These are phyloP conservation scores for Peromyscus californicus DNA, from an alignment of 2,113 vertebrate species.

Conservation along the genomic window DNA sequence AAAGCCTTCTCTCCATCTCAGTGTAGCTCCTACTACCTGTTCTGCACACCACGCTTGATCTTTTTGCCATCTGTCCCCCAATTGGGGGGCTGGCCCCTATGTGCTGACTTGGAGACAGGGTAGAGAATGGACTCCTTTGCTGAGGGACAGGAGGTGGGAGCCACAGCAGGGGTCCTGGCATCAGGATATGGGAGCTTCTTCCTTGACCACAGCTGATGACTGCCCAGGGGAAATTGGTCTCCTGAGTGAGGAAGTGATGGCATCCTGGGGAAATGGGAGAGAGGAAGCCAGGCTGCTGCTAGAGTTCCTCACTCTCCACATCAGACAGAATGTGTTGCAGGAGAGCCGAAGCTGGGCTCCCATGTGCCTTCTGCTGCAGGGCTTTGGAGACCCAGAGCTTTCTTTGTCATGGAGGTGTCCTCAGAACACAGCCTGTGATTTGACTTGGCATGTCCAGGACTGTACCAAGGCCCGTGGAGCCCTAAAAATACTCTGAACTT, in stretches of 20 bases:
- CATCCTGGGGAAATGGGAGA: constrained; percentile 73
- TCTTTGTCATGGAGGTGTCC: background rate
- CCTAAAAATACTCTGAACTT: background rate
- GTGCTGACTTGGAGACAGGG: background rate
- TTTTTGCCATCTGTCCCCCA: background rate
- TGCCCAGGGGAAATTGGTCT: constrained; percentile 79
- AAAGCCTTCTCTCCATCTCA: background rate
- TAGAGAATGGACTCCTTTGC: background rate
- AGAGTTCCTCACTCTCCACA: accelerated
- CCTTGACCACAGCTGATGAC: constrained; percentile 67
- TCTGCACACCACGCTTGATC: background rate
- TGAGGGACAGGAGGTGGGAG: background rate
- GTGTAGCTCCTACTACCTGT: background rate
- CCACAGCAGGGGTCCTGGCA: constrained; percentile 41
- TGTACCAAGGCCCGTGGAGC: background rate
- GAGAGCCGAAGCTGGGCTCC: background rate
- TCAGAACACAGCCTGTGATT: accelerated
- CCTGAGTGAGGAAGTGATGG: constrained; percentile 79
- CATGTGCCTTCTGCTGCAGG: background rate
- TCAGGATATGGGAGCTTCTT: constrained; percentile 74
- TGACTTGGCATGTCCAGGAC: background rate
- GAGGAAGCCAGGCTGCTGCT: constrained; percentile 17
- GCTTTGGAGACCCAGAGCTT: background rate
- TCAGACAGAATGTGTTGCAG: accelerated
- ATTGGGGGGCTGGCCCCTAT: background rate